Percentiles rank a stretch among this genome's conserved stretches.
Evolutionary conservation across 2,113 vertebrate genomes (phyloP).

Genomic region (Oryctolagus cuniculus): mOryCun1.1 NC_091453.1:58170501-58171000

Average conservation of each 20-base stretch:
- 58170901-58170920: too few species aligned
- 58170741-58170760: conserved; percentile 1
- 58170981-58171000: too few species aligned
- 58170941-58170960: too few species aligned
- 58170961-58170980: too few species aligned
- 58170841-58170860: too few species aligned
- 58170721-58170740: background rate
- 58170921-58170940: too few species aligned
- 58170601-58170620: background rate
- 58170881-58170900: too few species aligned
- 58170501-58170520: too few species aligned
- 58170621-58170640: background rate
- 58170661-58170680: background rate
- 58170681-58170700: background rate
- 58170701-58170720: background rate
- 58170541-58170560: background rate
- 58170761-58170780: background rate
- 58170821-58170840: too few species aligned
- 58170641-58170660: background rate
- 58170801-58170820: background rate
- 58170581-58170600: background rate
- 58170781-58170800: background rate
- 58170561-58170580: conserved; percentile 2
- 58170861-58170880: too few species aligned
- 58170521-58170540: background rate